These are phyloP conservation scores for Orthosia gracilis DNA, from an alignment of 2,888 invertebrate genomes.

Conservation along the genomic window DNA sequence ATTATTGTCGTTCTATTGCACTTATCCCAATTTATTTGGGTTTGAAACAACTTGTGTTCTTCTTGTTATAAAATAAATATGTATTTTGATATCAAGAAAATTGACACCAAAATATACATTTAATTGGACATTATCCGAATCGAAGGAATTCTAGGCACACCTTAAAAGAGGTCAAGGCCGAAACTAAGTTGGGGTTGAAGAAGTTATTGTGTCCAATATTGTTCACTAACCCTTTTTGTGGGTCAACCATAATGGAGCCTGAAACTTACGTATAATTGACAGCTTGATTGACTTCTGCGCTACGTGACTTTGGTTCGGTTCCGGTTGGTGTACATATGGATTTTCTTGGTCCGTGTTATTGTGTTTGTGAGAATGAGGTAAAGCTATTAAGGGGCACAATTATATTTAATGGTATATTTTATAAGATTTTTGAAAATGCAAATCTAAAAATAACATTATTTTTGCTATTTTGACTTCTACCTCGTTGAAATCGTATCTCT, in stretches of 20 bases:
- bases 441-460: too few relatives aligned
- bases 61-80: not conserved
- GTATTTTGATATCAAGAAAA: too few relatives aligned
- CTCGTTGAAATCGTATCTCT: too few relatives aligned
- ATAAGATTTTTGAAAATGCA: not conserved
- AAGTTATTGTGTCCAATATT: constrained; percentile 37
- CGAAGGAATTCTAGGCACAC: not conserved
- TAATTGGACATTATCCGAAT: not conserved
- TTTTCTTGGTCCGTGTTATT: not conserved
- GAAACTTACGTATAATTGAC: constrained; percentile 38
- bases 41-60: not conserved
- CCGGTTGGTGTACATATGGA: not conserved
- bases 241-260: constrained; percentile 38
- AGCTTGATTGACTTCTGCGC: constrained; percentile 34
- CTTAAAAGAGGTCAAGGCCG: constrained; percentile 30
- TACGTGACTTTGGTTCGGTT: constrained; percentile 30
- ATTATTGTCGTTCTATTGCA: too few relatives aligned
- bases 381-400: not conserved
- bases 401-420: not conserved
- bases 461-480: too few relatives aligned
- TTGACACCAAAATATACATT: not conserved
- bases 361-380: not conserved
- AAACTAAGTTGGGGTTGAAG: constrained; percentile 15
- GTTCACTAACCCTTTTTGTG: constrained; percentile 30
- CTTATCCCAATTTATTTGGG: too few relatives aligned